These are phyloP conservation scores for Solenopsis fugax DNA, from an alignment of 1,140 invertebrate species.

Conservation along the genomic window DNA sequence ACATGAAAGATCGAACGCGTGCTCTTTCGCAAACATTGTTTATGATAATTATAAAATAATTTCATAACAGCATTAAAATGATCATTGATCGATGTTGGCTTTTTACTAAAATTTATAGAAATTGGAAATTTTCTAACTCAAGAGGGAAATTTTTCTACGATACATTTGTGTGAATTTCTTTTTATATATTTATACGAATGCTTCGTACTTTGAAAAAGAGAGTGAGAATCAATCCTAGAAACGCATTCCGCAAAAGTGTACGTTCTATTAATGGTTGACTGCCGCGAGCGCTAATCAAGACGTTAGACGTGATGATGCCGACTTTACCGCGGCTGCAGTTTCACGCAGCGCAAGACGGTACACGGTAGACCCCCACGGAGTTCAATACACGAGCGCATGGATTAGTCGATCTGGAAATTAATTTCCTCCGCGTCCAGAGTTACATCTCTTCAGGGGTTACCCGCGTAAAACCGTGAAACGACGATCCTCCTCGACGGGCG, in stretches of 20 bases:
- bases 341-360: conserved; percentile 23
- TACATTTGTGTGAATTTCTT: not conserved
- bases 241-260: not conserved
- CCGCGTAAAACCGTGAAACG: conserved; percentile 37
- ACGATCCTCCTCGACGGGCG: conserved; percentile 22
- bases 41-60: not conserved
- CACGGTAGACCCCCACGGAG: not conserved
- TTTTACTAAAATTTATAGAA: not conserved
- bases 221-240: conserved; percentile 18
- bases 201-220: not conserved
- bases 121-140: not conserved
- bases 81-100: no score
- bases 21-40: not conserved
- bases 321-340: not conserved
- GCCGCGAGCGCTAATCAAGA: conserved; percentile 16
- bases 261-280: conserved; percentile 22
- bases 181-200: not conserved
- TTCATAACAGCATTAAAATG: not conserved
- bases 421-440: conserved; percentile 28
- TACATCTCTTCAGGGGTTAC: conserved; percentile 7
- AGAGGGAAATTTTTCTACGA: not conserved
- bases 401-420: conserved; percentile 54
- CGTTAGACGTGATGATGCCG: conserved; percentile 11
- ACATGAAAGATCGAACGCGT: not conserved
- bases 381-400: not conserved